Percentiles rank a stretch among this genome's conserved stretches.
Conservation (phyloP, 1,140 invertebrate species). For the Teleopsis dalmanni region DNA sequence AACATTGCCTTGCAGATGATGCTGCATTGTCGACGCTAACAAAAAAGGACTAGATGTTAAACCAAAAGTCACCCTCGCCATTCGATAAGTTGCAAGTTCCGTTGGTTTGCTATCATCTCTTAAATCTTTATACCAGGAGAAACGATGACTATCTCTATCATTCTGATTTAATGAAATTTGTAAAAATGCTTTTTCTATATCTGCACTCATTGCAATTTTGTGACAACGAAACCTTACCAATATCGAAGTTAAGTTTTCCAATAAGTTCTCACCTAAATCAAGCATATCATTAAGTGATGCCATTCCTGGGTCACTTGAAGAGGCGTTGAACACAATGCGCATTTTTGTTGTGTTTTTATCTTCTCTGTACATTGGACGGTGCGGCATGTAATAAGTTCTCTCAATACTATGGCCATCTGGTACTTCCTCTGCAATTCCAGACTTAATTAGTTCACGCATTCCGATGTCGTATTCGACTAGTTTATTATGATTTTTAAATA, state of each 20-base stretch:
- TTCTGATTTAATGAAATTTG: background rate
- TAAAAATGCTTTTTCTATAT: slow-evolving; percentile 5
- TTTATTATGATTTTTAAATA: background rate
- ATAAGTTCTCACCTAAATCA: background rate
- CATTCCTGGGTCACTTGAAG: slow-evolving; percentile 12
- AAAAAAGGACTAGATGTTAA: too few species aligned
- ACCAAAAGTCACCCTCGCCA: slow-evolving; percentile 8
- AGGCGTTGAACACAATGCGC: slow-evolving; percentile 36
- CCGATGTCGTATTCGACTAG: background rate
- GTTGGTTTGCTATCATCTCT: too few species aligned
- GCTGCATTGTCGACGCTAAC: too few species aligned
- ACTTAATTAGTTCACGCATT: background rate
- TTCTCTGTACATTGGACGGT: too few species aligned
- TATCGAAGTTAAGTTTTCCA: too few species aligned
- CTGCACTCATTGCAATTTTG: background rate
- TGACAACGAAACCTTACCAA: background rate
- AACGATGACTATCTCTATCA: background rate
- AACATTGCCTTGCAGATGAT: too few species aligned
- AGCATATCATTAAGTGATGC: background rate
- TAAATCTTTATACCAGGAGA: slow-evolving; percentile 2
- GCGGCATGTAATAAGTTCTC: slow-evolving; percentile 31
- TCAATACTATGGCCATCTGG: too few species aligned
- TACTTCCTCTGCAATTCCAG: background rate
- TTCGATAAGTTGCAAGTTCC: slow-evolving; percentile 3
- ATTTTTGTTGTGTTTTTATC: slow-evolving; percentile 30